Base-by-base conservation (phyloP, 2,113 vertebrate genomes). In the Planiliza haematocheilus region DNA sequence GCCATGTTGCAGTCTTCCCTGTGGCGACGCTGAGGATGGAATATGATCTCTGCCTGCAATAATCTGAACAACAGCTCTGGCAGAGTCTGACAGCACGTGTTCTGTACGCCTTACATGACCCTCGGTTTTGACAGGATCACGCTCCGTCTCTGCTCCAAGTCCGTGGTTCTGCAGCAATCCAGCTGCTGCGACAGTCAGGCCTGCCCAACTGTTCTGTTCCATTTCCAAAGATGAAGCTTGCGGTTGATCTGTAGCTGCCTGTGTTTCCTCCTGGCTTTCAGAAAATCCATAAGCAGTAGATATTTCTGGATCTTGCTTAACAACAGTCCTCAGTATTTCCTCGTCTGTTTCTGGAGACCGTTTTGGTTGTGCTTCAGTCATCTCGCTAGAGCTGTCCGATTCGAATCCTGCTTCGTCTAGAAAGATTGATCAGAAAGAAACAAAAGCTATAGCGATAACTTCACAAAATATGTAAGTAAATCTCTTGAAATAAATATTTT, bases 271-370 rank as follows among this genome's bases (percentile, higher is more conserved):
- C 46, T 59, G 64, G 39, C 83, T 86, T 55, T 80, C 84, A 30
- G 76, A 16, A 30, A 82, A 81, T 17, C 34, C 16, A 39, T 64
- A 84, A 0, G 21, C 30, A 14, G 78, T 7, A 9, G 67, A 68
- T 20, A 77, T 68, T 70, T 70, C 83, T 38, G 63, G 21, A 60
- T 85, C 71, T 61, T 80, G 77, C 8, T 51, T 79, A 2, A 85
- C 69, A 34, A 77, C 11, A 38, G 63, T 60, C 50, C 66, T 82
- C 34, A 81, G 39, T n/a, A 80, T 48, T 42, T 89, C 87, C 42
- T 90, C 83, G 21, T n/a, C 51, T 70, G 53, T 82, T 66, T 73
- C 79, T 11, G 59, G 74, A 51, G 74, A 21, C n/a, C 70, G 66
- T 53, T 45, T 53, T n/a, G 48, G 37, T 53, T 76, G 61, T 42